Percentiles rank a stretch among this genome's conserved stretches.
Evolutionary conservation across 2,888 invertebrate genomes (phyloP).

Genomic region (Lampropteryx suffumata): DNA sequence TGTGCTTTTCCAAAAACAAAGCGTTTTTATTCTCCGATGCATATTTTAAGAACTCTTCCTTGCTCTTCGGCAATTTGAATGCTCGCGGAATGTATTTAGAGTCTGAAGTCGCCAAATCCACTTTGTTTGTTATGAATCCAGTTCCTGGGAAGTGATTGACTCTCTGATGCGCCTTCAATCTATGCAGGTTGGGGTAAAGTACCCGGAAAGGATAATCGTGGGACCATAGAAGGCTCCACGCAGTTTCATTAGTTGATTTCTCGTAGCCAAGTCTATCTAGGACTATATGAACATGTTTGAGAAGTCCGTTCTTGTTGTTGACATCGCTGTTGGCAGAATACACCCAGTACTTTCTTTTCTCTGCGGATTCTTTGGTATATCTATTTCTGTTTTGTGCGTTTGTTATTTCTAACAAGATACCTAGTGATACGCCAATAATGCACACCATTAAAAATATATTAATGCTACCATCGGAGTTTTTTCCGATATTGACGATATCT

Average conservation of each 20-base stretch:
- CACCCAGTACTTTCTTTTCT: slow-evolving; percentile 78
- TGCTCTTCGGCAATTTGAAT: slow-evolving; percentile 92
- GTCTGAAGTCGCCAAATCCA: slow-evolving; percentile 90
- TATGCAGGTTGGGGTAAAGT: slow-evolving; percentile 76
- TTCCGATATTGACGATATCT: slow-evolving; percentile 25
- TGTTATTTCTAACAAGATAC: slow-evolving; percentile 58
- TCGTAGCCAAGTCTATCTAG: slow-evolving; percentile 89
- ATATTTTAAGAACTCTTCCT: slow-evolving; percentile 87
- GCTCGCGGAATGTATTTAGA: slow-evolving; percentile 92
- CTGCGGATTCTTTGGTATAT: slow-evolving; percentile 20
- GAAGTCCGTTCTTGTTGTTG: slow-evolving; percentile 84
- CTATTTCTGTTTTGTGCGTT: slow-evolving; percentile 51
- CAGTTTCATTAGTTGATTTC: slow-evolving; percentile 75
- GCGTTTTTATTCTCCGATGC: slow-evolving; percentile 85
- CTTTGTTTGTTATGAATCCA: slow-evolving; percentile 96
- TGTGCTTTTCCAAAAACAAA: slow-evolving; percentile 95
- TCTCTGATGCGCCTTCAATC: slow-evolving; percentile 87
- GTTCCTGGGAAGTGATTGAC: slow-evolving; percentile 98
- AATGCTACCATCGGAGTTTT: slow-evolving; percentile 34
- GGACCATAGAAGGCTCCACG: slow-evolving; percentile 96
- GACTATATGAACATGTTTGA: slow-evolving; percentile 91
- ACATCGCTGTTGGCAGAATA: slow-evolving; percentile 81
- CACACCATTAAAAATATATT: slow-evolving; percentile 62
- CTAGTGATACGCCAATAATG: slow-evolving; percentile 61
- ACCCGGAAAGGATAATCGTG: slow-evolving; percentile 94